Evolutionary conservation across 2,888 invertebrate species (phyloP), one percentile per base, ranked within the genome.

Genomic region (Hololepta plana): DNA sequence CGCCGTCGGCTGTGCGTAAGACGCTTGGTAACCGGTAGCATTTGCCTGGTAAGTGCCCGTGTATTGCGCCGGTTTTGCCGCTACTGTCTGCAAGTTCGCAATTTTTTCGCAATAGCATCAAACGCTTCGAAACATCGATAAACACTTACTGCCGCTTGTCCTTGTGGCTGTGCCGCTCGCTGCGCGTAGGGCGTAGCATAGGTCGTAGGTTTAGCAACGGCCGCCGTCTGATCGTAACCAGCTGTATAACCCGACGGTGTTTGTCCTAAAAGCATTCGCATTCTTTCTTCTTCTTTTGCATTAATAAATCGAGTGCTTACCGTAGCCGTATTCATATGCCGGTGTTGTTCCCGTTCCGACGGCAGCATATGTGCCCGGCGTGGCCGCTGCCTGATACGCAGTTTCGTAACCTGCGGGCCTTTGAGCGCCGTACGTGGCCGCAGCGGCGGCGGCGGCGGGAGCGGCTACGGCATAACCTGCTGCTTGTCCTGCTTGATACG

Each of bases 381-480:
- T 73, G 19, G 82, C 76, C 34, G 73, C 77, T 30, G 82, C 77
- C 44, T 82, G 81, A 43, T 77, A 77, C 23, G 84, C 80, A 37
- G 77, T 76, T 49, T 81, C 80, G 62, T 82, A 80, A 31, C 77
- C 79, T 26, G 79, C 72, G 16, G 79, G 71, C 32, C 80, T 67
- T 47, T 84, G 84, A 22, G 85, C 77, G 34, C 77, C 74, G 55
- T 85, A 85, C 26, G 82, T 75, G 24, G 79, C 77, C 32, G 84
- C 82, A 20, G 82, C 76, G 20, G 79, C 74, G 27, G 76, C 75
- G 33, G 81, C 79, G 12, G 79, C 74, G 35, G 79, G 73, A 21
- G 76, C 72, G 31, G 77, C 75, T 58, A 79, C 80, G 37, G 77
- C 81, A 60, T 82, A 84, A 37, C 81, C 80, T 27, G 81, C 71